Percentiles rank a stretch among this genome's conserved stretches.
phyloP scores from a whole-genome alignment of 2,888 invertebrate genomes.

The Hyppa rectilinea region DNA sequence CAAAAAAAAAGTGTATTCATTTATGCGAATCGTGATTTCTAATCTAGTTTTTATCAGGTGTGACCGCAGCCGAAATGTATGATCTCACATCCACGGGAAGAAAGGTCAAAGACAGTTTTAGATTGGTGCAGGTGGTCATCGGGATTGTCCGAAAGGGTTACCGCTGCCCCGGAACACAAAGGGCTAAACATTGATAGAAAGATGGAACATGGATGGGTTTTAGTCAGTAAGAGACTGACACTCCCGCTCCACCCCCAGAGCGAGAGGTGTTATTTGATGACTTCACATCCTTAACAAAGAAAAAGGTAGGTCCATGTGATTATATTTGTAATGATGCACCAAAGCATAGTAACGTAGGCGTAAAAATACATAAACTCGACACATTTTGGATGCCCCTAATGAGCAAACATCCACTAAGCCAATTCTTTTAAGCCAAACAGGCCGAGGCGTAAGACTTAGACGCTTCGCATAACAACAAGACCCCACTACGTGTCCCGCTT shows the following conservation, averaged over 20 bases:
- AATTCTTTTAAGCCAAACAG: slow-evolving; percentile 20
- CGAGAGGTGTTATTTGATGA: too few relatives aligned
- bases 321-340: not conserved
- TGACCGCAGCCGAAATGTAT: not conserved
- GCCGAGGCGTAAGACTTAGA: slow-evolving; percentile 20
- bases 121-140: not conserved
- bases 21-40: too few relatives aligned
- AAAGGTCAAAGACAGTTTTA: not conserved
- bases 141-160: too few relatives aligned
- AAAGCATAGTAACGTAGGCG: slow-evolving; percentile 5
- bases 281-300: too few relatives aligned
- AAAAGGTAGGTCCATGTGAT: too few relatives aligned
- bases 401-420: slow-evolving; percentile 19
- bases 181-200: too few relatives aligned
- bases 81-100: not conserved
- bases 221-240: too few relatives aligned
- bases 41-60: too few relatives aligned
- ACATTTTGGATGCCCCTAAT: slow-evolving; percentile 14
- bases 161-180: too few relatives aligned
- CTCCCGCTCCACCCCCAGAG: too few relatives aligned
- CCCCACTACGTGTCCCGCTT: slow-evolving; percentile 39
- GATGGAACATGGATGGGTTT: too few relatives aligned
- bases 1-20: too few relatives aligned
- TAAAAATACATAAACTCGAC: not conserved
- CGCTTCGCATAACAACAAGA: slow-evolving; percentile 50